Conservation (phyloP, 2,797 vertebrate species). For the Amblyraja radiata region DNA sequence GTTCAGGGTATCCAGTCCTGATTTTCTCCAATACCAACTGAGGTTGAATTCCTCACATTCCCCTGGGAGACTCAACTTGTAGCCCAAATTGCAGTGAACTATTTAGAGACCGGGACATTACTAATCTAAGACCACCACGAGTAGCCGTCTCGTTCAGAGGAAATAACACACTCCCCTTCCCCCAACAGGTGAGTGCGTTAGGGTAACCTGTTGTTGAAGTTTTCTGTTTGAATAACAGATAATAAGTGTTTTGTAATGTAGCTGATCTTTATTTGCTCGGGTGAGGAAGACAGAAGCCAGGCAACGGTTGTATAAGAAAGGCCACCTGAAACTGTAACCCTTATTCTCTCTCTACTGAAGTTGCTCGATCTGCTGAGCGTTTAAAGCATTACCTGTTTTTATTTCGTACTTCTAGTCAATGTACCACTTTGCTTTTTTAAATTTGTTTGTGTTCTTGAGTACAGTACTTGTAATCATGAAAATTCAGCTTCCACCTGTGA, state of each 20-base stretch:
- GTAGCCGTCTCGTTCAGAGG: not conserved
- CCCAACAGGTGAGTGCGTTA: conserved; percentile 14
- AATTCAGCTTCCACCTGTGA: too few species aligned
- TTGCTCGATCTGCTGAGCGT: too few species aligned
- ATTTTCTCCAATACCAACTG: not conserved
- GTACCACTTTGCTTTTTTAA: too few species aligned
- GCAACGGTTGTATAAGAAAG: too few species aligned
- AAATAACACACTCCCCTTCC: not conserved
- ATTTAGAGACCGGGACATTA: not conserved
- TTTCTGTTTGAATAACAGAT: not conserved
- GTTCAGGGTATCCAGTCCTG: not conserved
- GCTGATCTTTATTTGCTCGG: not conserved
- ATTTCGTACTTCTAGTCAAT: too few species aligned
- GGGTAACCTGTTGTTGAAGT: not conserved
- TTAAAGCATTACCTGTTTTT: too few species aligned
- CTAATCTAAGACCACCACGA: not conserved
- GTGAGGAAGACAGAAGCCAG: not conserved
- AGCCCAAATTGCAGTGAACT: not conserved
- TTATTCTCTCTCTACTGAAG: too few species aligned
- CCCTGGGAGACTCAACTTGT: not conserved
- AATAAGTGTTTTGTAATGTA: not conserved
- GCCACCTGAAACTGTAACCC: too few species aligned
- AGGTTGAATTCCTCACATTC: conserved; percentile 26
- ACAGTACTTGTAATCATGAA: too few species aligned
- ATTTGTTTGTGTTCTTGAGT: too few species aligned